Percentiles rank a stretch among this genome's conserved stretches.
Conservation (phyloP, 2,797 vertebrate species). For the Intellagama lesueurii region DNA sequence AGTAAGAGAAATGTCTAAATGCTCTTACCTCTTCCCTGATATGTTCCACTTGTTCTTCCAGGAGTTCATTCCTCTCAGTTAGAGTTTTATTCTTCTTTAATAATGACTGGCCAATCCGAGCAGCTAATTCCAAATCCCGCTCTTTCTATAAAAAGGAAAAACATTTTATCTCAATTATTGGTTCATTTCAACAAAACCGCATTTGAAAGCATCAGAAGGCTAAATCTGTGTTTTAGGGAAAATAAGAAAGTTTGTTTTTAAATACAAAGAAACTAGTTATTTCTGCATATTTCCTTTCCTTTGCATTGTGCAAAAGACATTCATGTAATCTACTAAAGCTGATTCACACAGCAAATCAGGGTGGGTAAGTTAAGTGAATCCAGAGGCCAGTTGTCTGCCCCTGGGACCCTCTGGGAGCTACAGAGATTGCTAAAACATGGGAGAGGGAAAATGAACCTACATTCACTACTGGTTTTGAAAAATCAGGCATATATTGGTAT, state of each 20-base stretch:
- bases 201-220: background rate
- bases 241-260: background rate
- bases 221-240: slow-evolving; percentile 3
- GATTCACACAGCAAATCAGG: background rate
- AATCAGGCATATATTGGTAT: too few species aligned
- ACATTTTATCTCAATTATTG: slow-evolving; percentile 27
- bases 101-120: slow-evolving; percentile 96
- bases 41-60: slow-evolving; percentile 97
- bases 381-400: too few species aligned
- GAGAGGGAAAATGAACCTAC: too few species aligned
- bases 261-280: slow-evolving; percentile 5
- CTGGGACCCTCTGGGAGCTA: too few species aligned
- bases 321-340: background rate
- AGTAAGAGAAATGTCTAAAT: background rate
- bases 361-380: background rate
- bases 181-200: slow-evolving; percentile 7
- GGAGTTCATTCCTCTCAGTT: slow-evolving; percentile 93
- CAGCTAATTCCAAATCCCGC: slow-evolving; percentile 95
- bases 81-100: slow-evolving; percentile 97
- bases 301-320: slow-evolving; percentile 1
- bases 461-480: too few species aligned
- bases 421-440: too few species aligned
- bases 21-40: slow-evolving; percentile 92
- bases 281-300: background rate
- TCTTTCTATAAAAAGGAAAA: slow-evolving; percentile 87